Conservation (phyloP, 1,140 invertebrate genomes). For the Oedothorax gibbosus region DNA sequence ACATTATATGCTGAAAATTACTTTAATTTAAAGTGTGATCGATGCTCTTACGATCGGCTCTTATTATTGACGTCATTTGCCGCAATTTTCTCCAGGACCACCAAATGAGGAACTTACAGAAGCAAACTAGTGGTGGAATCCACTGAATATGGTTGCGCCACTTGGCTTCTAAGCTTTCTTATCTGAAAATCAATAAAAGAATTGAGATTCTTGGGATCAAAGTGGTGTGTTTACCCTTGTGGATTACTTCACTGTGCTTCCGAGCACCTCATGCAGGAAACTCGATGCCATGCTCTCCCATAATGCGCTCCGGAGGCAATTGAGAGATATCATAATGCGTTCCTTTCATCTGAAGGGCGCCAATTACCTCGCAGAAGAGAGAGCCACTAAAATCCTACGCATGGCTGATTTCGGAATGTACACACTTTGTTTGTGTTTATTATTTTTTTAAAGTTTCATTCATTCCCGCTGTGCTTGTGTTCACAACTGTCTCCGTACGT, state of each 20-base stretch:
- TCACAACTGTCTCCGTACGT: neutral
- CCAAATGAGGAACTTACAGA: no score
- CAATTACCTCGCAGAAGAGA: constrained; percentile 49
- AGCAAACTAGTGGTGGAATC: no score
- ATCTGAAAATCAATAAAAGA: no score
- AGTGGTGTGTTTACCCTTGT: no score
- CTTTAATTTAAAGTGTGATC: no score
- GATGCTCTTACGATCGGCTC: no score
- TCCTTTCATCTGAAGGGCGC: constrained; percentile 50
- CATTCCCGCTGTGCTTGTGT: neutral
- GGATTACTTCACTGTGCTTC: neutral
- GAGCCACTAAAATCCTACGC: constrained; percentile 32
- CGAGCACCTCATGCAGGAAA: constrained; percentile 14
- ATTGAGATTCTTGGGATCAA: no score
- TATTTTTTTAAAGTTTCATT: constrained; percentile 11
- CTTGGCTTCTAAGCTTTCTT: no score
- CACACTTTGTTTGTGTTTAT: constrained; percentile 27
- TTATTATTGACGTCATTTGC: no score
- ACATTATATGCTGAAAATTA: no score
- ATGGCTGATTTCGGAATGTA: constrained; percentile 47
- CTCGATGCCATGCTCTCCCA: constrained; percentile 14
- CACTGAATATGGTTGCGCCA: no score
- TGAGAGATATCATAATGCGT: constrained; percentile 48
- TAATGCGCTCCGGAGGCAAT: constrained; percentile 4
- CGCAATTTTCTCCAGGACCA: no score